A percentile compares a stretch with the other conserved stretches of the same genome.
Evolutionary conservation across 2,888 invertebrate species (phyloP).

Genomic region (Lottia scabra): DNA sequence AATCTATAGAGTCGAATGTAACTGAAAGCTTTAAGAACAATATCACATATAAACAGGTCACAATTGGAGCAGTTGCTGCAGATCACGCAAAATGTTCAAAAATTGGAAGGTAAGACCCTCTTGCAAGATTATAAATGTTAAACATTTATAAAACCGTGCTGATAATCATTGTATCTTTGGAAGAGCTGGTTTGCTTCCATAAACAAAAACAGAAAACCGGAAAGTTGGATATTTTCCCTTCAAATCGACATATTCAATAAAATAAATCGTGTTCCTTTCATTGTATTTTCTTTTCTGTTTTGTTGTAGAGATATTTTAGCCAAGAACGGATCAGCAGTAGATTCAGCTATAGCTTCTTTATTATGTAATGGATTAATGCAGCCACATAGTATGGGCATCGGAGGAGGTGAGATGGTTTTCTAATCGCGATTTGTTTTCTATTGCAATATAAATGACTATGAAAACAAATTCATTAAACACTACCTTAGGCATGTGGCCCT

Average conservation of each 20-base stretch:
- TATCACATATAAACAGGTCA: neutral
- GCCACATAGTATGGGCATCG: constrained; percentile 56
- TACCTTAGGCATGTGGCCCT: too few species aligned
- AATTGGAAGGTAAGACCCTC: constrained; percentile 45
- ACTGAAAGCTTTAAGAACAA: neutral
- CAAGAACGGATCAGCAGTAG: constrained; percentile 47
- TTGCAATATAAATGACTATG: too few species aligned
- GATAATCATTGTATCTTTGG: too few species aligned
- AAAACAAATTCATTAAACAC: too few species aligned
- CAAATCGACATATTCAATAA: too few species aligned
- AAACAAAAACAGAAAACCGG: too few species aligned
- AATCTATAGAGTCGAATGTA: neutral
- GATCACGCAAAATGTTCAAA: constrained; percentile 47
- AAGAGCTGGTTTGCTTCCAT: too few species aligned
- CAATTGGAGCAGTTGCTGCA: constrained; percentile 43
- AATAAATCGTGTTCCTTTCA: too few species aligned
- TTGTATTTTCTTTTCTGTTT: too few species aligned
- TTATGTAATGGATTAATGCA: constrained; percentile 47
- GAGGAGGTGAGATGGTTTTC: constrained; percentile 42
- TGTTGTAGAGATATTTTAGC: constrained; percentile 46
- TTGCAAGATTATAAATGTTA: too few species aligned
- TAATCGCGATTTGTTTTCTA: neutral
- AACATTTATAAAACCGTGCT: too few species aligned
- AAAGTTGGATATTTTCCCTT: too few species aligned
- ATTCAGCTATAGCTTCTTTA: constrained; percentile 50